A percentile compares a stretch with the other conserved stretches of the same genome.
Conservation (phyloP, 2,888 invertebrate genomes). For the Ferrisia virgata region DNA sequence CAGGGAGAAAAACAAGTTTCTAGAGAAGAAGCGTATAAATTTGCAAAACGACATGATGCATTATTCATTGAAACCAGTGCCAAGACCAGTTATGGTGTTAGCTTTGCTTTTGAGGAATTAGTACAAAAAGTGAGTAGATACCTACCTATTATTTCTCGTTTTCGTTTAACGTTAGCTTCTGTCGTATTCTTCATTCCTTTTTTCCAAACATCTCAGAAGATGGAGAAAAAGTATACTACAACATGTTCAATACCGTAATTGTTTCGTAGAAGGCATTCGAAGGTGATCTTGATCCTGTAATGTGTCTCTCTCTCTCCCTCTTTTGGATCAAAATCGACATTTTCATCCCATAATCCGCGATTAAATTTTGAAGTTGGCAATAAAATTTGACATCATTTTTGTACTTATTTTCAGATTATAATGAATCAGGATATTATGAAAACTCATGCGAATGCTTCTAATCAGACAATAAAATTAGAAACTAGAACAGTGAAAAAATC, state of each 20-base stretch:
- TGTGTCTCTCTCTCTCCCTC: no score
- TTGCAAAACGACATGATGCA: constrained; percentile 92
- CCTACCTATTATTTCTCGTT: no score
- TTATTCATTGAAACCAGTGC: constrained; percentile 97
- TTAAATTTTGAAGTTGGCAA: no score
- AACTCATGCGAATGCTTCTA: neutral
- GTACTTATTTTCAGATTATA: neutral
- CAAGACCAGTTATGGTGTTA: constrained; percentile 92
- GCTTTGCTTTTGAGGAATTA: constrained; percentile 93
- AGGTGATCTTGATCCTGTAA: no score
- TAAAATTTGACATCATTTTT: neutral
- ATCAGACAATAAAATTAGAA: neutral
- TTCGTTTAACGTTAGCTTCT: no score
- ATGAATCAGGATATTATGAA: constrained; percentile 21
- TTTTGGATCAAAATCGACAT: no score
- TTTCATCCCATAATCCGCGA: no score
- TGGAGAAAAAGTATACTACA: no score
- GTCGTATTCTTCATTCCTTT: no score
- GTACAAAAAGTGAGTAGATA: constrained; percentile 81
- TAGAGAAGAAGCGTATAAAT: constrained; percentile 86
- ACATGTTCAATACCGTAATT: no score
- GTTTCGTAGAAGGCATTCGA: no score
- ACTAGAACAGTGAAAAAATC: neutral
- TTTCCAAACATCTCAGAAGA: no score
- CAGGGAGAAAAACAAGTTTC: constrained; percentile 2